Conservation (phyloP, 2,113 vertebrate species). For the Pitta sordida region DNA sequence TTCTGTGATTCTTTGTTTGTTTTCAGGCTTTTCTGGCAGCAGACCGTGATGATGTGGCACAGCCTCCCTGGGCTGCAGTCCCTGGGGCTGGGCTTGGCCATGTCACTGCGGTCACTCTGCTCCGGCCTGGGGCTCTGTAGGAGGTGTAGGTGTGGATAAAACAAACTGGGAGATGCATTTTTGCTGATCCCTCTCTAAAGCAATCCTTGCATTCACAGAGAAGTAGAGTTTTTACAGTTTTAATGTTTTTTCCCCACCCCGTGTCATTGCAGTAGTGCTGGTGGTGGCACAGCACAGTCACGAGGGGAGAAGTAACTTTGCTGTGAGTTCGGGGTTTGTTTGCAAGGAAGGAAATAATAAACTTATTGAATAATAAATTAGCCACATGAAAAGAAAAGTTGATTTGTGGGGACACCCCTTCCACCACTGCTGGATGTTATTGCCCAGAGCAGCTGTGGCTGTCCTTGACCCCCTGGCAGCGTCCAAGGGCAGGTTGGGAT, state of each 20-base stretch:
- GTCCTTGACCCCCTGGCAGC: not conserved
- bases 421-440: not conserved
- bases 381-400: accelerated
- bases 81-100: accelerated
- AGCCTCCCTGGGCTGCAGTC: not conserved
- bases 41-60: accelerated
- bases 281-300: not conserved
- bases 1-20: accelerated
- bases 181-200: not conserved
- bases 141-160: not conserved
- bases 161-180: not conserved
- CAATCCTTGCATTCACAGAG: not conserved
- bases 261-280: not conserved
- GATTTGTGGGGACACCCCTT: too few relatives aligned
- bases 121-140: not conserved
- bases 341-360: not conserved
- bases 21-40: not conserved
- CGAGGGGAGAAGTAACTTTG: accelerated
- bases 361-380: not conserved
- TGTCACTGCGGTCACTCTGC: too few relatives aligned
- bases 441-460: not conserved
- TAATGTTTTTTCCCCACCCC: accelerated
- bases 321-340: not conserved
- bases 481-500: not conserved
- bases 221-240: accelerated